Conservation (phyloP, 2,113 vertebrate genomes). For the Pachycephala philippinensis region DNA sequence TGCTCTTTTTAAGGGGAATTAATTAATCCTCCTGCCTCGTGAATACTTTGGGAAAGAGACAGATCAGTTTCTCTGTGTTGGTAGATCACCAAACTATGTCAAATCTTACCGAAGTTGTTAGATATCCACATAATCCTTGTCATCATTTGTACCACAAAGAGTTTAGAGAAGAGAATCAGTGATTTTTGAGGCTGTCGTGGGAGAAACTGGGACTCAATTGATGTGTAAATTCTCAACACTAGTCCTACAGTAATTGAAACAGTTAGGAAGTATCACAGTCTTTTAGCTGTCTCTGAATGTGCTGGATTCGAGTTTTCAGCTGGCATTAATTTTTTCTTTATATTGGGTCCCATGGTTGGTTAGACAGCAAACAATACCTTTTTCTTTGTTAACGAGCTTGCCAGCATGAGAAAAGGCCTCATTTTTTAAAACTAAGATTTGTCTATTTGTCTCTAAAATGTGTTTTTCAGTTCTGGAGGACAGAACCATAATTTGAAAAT, state of each 20-base stretch:
- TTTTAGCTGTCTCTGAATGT: neutral
- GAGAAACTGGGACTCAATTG: neutral
- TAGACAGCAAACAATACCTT: neutral
- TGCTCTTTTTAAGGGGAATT: neutral
- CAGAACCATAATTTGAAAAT: neutral
- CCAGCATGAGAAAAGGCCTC: neutral
- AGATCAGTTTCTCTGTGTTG: neutral
- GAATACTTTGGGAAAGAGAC: neutral
- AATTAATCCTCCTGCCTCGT: neutral
- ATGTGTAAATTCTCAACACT: neutral
- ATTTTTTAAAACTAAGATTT: constrained; percentile 16
- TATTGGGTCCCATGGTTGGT: neutral
- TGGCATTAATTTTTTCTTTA: neutral
- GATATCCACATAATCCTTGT: neutral
- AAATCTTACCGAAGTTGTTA: neutral
- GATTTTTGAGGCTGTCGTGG: neutral
- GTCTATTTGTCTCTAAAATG: constrained; percentile 30
- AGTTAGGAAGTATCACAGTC: neutral
- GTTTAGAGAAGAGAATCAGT: neutral
- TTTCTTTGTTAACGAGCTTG: neutral
- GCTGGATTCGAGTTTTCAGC: neutral
- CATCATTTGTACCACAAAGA: neutral
- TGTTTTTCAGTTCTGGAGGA: neutral
- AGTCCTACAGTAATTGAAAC: neutral
- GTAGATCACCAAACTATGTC: neutral